These are phyloP conservation scores for Salvelinus alpinus DNA, from an alignment of 2,113 vertebrate species.

Conservation along the genomic window DNA sequence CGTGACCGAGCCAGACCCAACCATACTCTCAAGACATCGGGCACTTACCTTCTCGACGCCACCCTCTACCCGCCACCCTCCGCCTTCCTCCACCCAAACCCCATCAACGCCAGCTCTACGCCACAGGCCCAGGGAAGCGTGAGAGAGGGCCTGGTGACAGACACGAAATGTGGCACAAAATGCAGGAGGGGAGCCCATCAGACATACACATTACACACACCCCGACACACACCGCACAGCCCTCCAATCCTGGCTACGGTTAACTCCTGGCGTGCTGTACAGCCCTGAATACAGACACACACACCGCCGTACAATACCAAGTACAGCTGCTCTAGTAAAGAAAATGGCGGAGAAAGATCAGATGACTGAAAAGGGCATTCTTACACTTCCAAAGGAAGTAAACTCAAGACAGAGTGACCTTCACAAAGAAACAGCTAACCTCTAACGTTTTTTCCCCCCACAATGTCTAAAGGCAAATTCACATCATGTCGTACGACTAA, in stretches of 20 bases:
- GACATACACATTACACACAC: neutral
- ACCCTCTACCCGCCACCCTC: conserved; percentile 15
- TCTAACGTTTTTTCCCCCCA: neutral
- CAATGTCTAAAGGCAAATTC: too few relatives aligned
- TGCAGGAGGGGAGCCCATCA: conserved; percentile 58
- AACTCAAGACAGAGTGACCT: neutral
- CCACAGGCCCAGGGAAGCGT: conserved; percentile 76
- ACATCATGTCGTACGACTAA: too few relatives aligned
- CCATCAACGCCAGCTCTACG: conserved; percentile 41
- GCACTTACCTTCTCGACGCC: conserved; percentile 62
- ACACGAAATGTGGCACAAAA: conserved; percentile 78
- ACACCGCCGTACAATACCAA: conserved; percentile 52
- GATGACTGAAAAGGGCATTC: neutral
- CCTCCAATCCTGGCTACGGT: neutral
- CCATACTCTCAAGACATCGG: conserved; percentile 55
- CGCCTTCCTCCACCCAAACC: conserved; percentile 40
- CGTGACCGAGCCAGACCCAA: conserved; percentile 50
- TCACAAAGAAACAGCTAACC: neutral
- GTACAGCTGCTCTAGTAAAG: conserved; percentile 60
- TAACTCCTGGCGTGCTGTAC: neutral
- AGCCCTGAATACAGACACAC: conserved; percentile 23
- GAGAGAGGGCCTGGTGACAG: conserved; percentile 73
- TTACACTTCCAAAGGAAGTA: neutral
- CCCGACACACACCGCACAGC: neutral
- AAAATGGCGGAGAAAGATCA: neutral